Evolutionary conservation across 2,797 vertebrate species (phyloP), one percentile per base, ranked within the genome.

Genomic region (Scomberomorus guttatus): DNA sequence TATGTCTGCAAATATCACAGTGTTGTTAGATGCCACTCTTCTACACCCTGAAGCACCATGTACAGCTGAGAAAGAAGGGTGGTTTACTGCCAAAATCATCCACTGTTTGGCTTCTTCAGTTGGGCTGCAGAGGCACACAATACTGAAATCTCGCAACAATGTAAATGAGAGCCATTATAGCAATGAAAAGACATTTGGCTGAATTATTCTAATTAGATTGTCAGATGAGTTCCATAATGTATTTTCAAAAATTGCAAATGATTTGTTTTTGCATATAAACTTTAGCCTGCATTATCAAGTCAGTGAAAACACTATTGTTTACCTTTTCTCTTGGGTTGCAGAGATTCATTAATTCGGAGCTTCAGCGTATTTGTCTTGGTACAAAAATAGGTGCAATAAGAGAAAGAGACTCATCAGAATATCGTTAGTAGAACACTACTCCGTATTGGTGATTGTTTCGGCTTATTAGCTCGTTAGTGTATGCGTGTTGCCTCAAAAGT

Each of bases 181-280:
- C 50, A 60, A 65, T 55, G 32, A 88, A 82, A 81, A 83, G 65
- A 81, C 74, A 77, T 79, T 79, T 84, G 60, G 66, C 42, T 56
- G 56, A 60, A 81, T 85, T 75, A 69, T 85, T 87, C 58, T 84
- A 83, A 88, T 92, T 86, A 82, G 65, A 78, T 34, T 80, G 73
- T 86, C 64, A 72, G 68, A 78, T 77, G 46, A 77, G 50, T 46
- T 57, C 37, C 34, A 39, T 79, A 71, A 84, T 77, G 61, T 60
- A 27, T 81, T 85, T 65, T 55, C 14, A 42, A 58, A 81, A 80
- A 73, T 29, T 57, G 54, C 34, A 82, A 83, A 84, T 75, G 8
- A 70, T 86, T 87, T 83, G 57, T 72, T 79, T 91, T 68, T 88
- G 59, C 71, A 71, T 62, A 63, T 78, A 70, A 83, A 83, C 56